A percentile compares a stretch with the other conserved stretches of the same genome.
Conservation (phyloP, 2,797 vertebrate genomes). For the Glossophaga mutica region DNA sequence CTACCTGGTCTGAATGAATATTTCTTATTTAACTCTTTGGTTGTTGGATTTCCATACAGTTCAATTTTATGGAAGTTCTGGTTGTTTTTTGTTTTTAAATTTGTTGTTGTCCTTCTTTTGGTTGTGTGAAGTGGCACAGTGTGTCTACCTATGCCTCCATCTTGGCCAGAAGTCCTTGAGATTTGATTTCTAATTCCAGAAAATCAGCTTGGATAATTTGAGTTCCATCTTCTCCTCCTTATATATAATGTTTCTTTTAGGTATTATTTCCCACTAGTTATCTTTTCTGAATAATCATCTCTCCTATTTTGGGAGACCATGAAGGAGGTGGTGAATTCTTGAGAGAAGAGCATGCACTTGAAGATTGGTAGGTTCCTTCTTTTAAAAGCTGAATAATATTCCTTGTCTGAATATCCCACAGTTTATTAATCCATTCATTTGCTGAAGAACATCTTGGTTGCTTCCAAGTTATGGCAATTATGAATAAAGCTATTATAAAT, state of each 20-base stretch:
- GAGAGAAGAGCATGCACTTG: neutral
- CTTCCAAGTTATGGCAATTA: neutral
- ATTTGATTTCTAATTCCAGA: neutral
- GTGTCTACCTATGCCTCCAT: too few relatives aligned
- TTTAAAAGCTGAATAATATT: neutral
- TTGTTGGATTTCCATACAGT: too few relatives aligned
- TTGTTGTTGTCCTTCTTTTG: too few relatives aligned
- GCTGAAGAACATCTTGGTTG: neutral
- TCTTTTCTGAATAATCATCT: neutral
- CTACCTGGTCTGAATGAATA: too few relatives aligned
- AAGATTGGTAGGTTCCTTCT: neutral
- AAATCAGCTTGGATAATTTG: neutral
- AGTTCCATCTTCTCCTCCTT: neutral
- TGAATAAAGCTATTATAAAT: neutral
- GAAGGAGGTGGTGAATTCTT: neutral
- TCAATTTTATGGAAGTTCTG: too few relatives aligned
- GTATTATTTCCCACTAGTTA: neutral
- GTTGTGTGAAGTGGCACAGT: too few relatives aligned
- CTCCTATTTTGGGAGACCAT: neutral
- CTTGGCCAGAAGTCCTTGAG: too few relatives aligned
- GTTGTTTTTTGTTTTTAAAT: too few relatives aligned
- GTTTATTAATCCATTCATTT: neutral
- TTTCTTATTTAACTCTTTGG: too few relatives aligned
- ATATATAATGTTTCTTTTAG: neutral
- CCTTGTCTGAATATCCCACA: neutral